These are phyloP conservation scores for Anabas testudineus DNA, from an alignment of 2,797 vertebrate species.

Conservation along the genomic window DNA sequence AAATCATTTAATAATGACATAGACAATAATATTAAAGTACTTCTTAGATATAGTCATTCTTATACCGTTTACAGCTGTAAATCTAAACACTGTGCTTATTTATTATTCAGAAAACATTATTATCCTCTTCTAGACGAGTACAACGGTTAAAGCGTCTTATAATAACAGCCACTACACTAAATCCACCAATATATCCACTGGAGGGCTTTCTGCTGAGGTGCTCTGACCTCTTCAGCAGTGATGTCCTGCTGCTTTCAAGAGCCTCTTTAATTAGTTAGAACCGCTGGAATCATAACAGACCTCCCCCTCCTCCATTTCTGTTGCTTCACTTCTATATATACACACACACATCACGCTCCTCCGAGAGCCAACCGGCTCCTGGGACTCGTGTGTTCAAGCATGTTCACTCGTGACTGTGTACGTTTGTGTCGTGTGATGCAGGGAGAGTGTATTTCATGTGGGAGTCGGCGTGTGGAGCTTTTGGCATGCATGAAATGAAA, in stretches of 20 bases:
- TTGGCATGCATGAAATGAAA: slow-evolving; percentile 71
- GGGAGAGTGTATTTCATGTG: background rate
- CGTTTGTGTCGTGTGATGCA: slow-evolving; percentile 31
- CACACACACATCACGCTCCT: slow-evolving; percentile 54
- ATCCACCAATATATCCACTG: slow-evolving; percentile 7
- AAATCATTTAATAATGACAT: too few relatives aligned
- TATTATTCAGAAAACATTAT: slow-evolving; percentile 11
- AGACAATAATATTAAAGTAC: too few relatives aligned
- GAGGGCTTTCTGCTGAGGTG: slow-evolving; percentile 29
- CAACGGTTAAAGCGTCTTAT: slow-evolving; percentile 16
- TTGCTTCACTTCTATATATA: slow-evolving; percentile 68
- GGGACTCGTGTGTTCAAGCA: slow-evolving; percentile 66
- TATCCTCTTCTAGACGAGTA: slow-evolving; percentile 18
- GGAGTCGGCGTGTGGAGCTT: slow-evolving; percentile 46
- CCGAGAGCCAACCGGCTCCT: slow-evolving; percentile 46
- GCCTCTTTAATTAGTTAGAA: slow-evolving; percentile 78
- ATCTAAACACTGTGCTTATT: slow-evolving; percentile 8
- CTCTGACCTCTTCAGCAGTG: slow-evolving; percentile 53
- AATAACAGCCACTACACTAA: slow-evolving; percentile 4
- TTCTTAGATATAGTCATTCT: background rate
- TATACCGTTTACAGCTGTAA: background rate
- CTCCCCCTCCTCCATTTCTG: slow-evolving; percentile 28
- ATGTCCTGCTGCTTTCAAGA: slow-evolving; percentile 66
- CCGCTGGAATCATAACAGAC: slow-evolving; percentile 68
- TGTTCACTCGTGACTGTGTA: slow-evolving; percentile 22